These are phyloP conservation scores for Drosophila insularis DNA, from an alignment of 1,140 invertebrate species.

Conservation along the genomic window DNA sequence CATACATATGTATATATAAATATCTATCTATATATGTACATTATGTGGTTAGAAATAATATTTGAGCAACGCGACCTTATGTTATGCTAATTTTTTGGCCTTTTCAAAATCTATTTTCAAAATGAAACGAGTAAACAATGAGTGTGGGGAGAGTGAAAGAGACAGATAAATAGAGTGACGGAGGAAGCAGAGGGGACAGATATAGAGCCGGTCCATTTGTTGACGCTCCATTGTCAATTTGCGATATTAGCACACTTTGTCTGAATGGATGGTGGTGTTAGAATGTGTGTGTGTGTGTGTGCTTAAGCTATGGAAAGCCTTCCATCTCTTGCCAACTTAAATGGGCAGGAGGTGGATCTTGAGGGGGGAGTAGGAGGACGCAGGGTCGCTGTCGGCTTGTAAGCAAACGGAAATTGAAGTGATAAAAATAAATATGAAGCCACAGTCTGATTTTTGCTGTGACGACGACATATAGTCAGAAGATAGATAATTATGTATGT, in stretches of 20 bases:
- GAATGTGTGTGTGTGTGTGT: conserved; percentile 17
- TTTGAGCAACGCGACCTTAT: conserved; percentile 44
- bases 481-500: conserved; percentile 24
- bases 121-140: conserved; percentile 44
- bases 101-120: conserved; percentile 46
- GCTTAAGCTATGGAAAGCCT: conserved; percentile 43
- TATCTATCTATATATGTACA: background rate
- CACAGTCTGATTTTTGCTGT: conserved; percentile 25
- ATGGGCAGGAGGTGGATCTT: background rate
- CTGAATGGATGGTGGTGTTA: conserved; percentile 9
- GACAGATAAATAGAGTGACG: background rate
- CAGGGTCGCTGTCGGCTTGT: conserved; percentile 31
- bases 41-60: conserved; percentile 10
- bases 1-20: background rate
- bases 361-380: background rate
- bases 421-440: conserved; percentile 61
- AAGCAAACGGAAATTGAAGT: conserved; percentile 61
- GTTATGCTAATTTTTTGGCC: conserved; percentile 47
- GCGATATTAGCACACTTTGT: conserved; percentile 47
- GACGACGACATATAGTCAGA: conserved; percentile 17
- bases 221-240: conserved; percentile 61
- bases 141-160: background rate
- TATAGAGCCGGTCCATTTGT: conserved; percentile 43
- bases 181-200: background rate
- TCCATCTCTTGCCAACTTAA: background rate